Base-by-base conservation (phyloP, 1,140 invertebrate genomes). In the Berghia stephanieae region DNA sequence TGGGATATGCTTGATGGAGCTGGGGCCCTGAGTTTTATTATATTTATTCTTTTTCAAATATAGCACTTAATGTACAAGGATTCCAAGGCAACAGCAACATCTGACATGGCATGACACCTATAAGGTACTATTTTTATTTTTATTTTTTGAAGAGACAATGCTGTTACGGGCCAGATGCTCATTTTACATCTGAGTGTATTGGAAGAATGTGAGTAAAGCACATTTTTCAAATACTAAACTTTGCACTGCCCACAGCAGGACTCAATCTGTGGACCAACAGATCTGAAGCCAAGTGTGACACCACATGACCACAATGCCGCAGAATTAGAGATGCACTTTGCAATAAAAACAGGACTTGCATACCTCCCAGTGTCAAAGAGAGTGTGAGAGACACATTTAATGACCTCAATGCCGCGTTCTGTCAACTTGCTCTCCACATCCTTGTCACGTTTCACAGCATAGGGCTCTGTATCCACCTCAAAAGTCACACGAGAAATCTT, bases 401-500 rank as follows among this genome's bases (percentile, higher is more conserved):
- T 91, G 0, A 96, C 95, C 21, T 92, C 91, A 68, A 97, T 94
- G 34, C 93, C 93, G 63, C 95, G 91, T 87, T 95, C 94, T 77
- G 92, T 92, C 82, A 95, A 96, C 80, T 96, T 92, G 18, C 93
- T 92, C 75, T 92, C 93, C 36, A 96, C 95, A 83, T 94, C 95
- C 79, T 93, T 92, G 87, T 97, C 95, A 1, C 95, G 90, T 0
- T 94, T 93, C 21, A 93, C 91, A 1, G 95, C 95, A 87, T 94
- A 96, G 0, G 95, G 95, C 86, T 96, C 95, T 0, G 95, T 94
- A 87, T 97, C 96, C 85, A 95, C 93, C 89, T 96, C 96, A 89
- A 96, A 96, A 0, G 94, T 95, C 31, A 97, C 88, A 77, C 92
- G 91, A 5, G 94, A 96, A 8, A 94, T 95, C 36, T 93, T 92